phyloP scores from a whole-genome alignment of 35 echinoderm and acorn worm genomes.

The Holothuria glaberrima region DNA sequence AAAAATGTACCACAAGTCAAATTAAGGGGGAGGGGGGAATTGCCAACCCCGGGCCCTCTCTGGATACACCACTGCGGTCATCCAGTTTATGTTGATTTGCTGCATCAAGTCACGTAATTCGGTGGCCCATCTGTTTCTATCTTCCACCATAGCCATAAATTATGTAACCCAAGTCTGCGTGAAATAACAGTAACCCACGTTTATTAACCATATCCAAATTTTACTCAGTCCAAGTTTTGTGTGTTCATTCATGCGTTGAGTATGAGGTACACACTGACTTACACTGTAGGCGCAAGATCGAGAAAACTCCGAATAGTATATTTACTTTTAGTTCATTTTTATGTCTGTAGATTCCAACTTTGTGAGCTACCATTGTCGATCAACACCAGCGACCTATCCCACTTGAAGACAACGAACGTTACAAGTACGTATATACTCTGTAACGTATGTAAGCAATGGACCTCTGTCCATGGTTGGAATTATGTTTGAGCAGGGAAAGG shows the following conservation, averaged over 20 bases:
- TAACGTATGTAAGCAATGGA: background rate
- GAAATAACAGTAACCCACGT: constrained; percentile 14
- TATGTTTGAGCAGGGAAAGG: no score
- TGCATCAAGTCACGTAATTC: constrained; percentile 10
- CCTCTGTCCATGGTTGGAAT: background rate
- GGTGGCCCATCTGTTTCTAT: background rate
- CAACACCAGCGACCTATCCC: constrained; percentile 22
- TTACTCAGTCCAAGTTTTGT: background rate
- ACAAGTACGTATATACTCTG: constrained; percentile 30
- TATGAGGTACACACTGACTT: background rate
- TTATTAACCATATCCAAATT: constrained; percentile 29
- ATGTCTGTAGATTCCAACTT: constrained; percentile 29
- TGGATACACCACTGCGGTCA: background rate
- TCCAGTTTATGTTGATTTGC: background rate
- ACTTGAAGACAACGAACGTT: constrained; percentile 29
- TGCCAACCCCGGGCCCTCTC: background rate
- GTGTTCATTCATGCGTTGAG: constrained; percentile 18
- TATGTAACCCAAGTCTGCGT: background rate
- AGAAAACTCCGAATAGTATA: constrained; percentile 9
- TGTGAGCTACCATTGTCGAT: constrained; percentile 36
- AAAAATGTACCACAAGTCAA: background rate
- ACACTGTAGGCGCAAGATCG: constrained; percentile 8
- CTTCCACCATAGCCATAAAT: background rate
- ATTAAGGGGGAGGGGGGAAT: background rate
- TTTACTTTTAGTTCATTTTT: constrained; percentile 14